Evolutionary conservation across 2,888 invertebrate species (phyloP).

Genomic region (Eutolmus rufibarbis): DNA sequence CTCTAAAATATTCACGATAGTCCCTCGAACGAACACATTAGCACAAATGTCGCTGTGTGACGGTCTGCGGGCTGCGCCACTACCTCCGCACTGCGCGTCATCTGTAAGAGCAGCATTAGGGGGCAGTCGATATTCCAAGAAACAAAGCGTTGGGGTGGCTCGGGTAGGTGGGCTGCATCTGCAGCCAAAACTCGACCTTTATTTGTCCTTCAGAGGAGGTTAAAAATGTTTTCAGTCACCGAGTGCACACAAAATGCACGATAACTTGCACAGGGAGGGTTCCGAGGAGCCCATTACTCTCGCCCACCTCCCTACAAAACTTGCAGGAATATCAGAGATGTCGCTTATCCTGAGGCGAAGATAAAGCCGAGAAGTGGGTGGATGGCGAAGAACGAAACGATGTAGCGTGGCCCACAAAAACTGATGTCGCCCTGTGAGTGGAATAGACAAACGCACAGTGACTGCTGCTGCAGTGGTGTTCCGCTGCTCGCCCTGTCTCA

Average conservation of each 20-base stretch:
- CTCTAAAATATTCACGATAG: conserved; percentile 39
- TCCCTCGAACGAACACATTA: conserved; percentile 19
- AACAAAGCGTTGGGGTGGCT: background rate
- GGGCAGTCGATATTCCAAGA: conserved; percentile 26
- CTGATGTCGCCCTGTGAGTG: conserved; percentile 33
- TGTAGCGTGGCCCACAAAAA: conserved; percentile 40
- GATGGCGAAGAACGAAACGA: conserved; percentile 5
- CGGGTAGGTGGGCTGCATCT: conserved; percentile 44
- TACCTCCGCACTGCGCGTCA: background rate
- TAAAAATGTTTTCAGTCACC: conserved; percentile 35
- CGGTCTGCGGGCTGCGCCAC: background rate
- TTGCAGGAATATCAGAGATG: conserved; percentile 33
- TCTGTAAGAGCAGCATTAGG: conserved; percentile 26
- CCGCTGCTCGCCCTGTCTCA: background rate
- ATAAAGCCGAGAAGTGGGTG: conserved; percentile 19
- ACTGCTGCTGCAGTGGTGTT: conserved; percentile 1
- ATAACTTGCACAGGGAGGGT: conserved; percentile 18
- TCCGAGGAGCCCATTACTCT: conserved; percentile 14
- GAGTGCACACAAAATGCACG: conserved; percentile 38
- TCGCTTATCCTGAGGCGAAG: conserved; percentile 36
- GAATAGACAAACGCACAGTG: conserved; percentile 45
- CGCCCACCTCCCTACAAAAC: background rate
- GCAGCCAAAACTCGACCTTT: conserved; percentile 45
- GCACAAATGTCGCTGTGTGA: conserved; percentile 1
- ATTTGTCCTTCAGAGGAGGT: conserved; percentile 41